Base-by-base conservation (phyloP, 2,113 vertebrate species). In the Ovibos moschatus region DNA sequence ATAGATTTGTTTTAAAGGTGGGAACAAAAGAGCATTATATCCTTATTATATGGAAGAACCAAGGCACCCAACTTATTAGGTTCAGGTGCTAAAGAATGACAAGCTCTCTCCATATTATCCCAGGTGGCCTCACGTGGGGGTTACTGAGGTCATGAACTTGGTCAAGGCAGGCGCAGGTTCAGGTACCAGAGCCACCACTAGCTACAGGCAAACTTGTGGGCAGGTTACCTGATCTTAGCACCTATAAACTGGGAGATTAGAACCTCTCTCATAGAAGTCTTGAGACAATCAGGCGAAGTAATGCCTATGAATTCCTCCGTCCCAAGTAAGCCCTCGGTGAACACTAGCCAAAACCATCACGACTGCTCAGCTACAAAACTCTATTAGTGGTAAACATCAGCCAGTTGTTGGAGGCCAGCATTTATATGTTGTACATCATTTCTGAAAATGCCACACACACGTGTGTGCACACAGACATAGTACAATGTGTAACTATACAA, bases 271-370 rank as follows among this genome's bases (percentile, higher is more conserved):
- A 27, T 74, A 81, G 64, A 89, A 89, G 79, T 79, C 92, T 94
- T 92, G 91, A 97, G 96, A 87, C 97, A 91, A 90, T 95, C 60
- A 97, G 82, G 93, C 94, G 91, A 98, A 95, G 97, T 94, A 88
- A 94, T 88, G 76, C 95, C 97, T 97, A 27, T 93, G 93, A 97
- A 93, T 94, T 90, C 64, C 91, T 94, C 67, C 0, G 0, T 62
- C 90, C 95, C 21, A 0, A 82, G 67, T 94, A 78, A 99, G 98
- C 93, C 16, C 47, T 58, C 40, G 21, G 64, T 84, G 82, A 86
- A 86, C 5, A 0, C n/a, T 51, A 11, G 91, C 95, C 93, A 94
- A 89, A 82, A 79, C 81, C 30, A 36, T 95, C 81, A n/a, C 64
- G 8, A 0, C 57, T 43, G 43, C 92, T 83, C 87, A n/a, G 25